Conservation (phyloP, 1,140 invertebrate species). For the Akabosia matsudoensis region DNA sequence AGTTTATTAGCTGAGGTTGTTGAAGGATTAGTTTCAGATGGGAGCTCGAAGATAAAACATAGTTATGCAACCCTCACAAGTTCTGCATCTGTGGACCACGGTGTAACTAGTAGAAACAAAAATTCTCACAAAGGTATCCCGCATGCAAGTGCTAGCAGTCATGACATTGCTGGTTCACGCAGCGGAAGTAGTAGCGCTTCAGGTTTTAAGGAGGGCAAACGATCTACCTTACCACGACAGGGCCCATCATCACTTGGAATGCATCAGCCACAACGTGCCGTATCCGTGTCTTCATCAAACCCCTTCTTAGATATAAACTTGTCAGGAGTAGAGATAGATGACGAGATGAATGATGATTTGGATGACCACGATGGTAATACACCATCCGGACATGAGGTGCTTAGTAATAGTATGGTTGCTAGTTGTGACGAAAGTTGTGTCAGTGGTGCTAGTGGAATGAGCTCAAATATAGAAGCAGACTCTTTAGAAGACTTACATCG, state of each 20-base stretch:
- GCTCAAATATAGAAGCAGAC: slow-evolving; percentile 2
- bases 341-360: not conserved
- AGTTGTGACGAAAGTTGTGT: slow-evolving; percentile 20
- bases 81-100: not conserved
- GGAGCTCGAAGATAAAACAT: not conserved
- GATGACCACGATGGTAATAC: slow-evolving; percentile 20
- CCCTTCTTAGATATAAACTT: slow-evolving; percentile 30
- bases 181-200: too few relatives aligned
- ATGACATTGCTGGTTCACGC: not conserved
- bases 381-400: not conserved
- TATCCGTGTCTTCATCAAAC: slow-evolving; percentile 29
- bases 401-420: not conserved
- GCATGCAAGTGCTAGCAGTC: not conserved
- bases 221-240: not conserved
- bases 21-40: not conserved
- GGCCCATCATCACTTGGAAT: not conserved
- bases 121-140: not conserved
- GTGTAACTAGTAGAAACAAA: not conserved
- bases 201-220: not conserved
- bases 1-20: not conserved
- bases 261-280: not conserved
- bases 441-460: slow-evolving; percentile 25
- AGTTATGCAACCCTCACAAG: not conserved
- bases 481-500: slow-evolving; percentile 20
- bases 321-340: slow-evolving; percentile 17